Conservation (phyloP, 2,888 invertebrate genomes). For the Drosophila borealis region DNA sequence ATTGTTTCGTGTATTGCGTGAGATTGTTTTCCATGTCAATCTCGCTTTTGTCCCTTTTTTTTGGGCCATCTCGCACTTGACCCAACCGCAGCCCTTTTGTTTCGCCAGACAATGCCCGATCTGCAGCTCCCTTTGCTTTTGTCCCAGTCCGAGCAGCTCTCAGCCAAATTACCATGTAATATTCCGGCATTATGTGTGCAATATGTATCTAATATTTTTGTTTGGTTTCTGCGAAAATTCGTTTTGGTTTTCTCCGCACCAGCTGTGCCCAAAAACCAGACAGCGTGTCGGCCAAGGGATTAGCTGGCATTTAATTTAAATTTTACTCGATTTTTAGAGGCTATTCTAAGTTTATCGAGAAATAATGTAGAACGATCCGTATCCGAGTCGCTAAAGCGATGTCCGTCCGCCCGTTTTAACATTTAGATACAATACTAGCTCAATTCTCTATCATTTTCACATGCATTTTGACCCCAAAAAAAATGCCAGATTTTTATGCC, state of each 20-base stretch:
- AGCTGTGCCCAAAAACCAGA: conserved; percentile 41
- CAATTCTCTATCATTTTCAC: too few relatives aligned
- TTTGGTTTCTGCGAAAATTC: conserved; percentile 42
- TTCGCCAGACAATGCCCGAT: conserved; percentile 10
- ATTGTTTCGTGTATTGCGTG: conserved; percentile 52
- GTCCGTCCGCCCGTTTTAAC: too few relatives aligned
- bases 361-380: too few relatives aligned
- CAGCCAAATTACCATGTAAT: conserved; percentile 77
- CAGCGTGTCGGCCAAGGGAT: conserved; percentile 39
- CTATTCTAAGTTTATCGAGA: too few relatives aligned
- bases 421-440: too few relatives aligned
- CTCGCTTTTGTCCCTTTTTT: conserved; percentile 31
- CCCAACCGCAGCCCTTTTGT: conserved; percentile 35
- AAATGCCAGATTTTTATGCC: too few relatives aligned
- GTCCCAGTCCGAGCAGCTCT: conserved; percentile 20
- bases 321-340: too few relatives aligned
- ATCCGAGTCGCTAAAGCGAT: too few relatives aligned
- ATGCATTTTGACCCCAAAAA: too few relatives aligned
- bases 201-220: conserved; percentile 33
- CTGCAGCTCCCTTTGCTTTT: conserved; percentile 27
- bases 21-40: conserved; percentile 49
- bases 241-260: conserved; percentile 26
- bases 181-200: conserved; percentile 42
- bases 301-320: conserved; percentile 7
- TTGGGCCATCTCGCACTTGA: conserved; percentile 44